A percentile compares a stretch with the other conserved stretches of the same genome.
Conservation (phyloP, 1,140 invertebrate genomes). For the Formica selysi region DNA sequence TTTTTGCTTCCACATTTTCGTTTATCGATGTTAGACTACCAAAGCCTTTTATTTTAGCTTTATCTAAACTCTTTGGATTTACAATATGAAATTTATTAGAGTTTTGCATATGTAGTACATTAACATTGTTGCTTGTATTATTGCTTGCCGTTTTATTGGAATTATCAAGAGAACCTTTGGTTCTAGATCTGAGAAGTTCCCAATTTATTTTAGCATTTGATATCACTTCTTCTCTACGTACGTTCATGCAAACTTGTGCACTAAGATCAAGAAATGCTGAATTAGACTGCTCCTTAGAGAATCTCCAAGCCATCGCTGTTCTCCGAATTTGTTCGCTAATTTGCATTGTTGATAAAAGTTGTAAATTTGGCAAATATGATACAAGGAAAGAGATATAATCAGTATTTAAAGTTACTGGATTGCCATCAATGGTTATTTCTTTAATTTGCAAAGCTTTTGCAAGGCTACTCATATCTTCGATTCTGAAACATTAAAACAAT, state of each 20-base stretch:
- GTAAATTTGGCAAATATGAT: slow-evolving; percentile 91
- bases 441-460: slow-evolving; percentile 91
- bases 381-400: slow-evolving; percentile 93
- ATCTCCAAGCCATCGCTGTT: slow-evolving; percentile 91
- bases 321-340: slow-evolving; percentile 92
- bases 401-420: slow-evolving; percentile 91
- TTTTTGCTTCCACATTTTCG: slow-evolving; percentile 80
- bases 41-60: slow-evolving; percentile 77
- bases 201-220: slow-evolving; percentile 93
- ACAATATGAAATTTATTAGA: slow-evolving; percentile 78
- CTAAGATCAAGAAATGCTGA: slow-evolving; percentile 89
- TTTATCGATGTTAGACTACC: slow-evolving; percentile 81
- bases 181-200: slow-evolving; percentile 91
- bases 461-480: slow-evolving; percentile 93
- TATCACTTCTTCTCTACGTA: slow-evolving; percentile 91
- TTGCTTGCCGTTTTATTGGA: slow-evolving; percentile 50
- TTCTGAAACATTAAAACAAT: slow-evolving; percentile 86
- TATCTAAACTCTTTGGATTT: slow-evolving; percentile 75
- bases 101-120: slow-evolving; percentile 75
- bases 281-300: slow-evolving; percentile 91
- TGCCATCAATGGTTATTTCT: slow-evolving; percentile 95
- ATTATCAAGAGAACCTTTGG: slow-evolving; percentile 84
- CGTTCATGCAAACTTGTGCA: slow-evolving; percentile 89
- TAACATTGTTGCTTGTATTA: slow-evolving; percentile 70
- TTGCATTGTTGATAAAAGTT: slow-evolving; percentile 91